Conservation (phyloP, 2,113 vertebrate species). For the Thunnus thynnus region DNA sequence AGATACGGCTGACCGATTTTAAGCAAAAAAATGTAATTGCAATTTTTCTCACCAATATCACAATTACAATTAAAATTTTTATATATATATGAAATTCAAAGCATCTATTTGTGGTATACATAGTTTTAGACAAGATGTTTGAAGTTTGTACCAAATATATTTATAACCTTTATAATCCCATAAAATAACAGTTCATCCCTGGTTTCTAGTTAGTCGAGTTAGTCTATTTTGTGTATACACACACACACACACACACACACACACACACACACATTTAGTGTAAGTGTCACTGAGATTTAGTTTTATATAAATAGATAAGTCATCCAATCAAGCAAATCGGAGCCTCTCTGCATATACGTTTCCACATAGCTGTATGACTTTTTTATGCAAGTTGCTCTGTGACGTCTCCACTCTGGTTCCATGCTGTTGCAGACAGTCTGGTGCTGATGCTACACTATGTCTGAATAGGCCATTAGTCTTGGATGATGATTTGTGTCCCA, state of each 20-base stretch:
- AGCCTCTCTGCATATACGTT: slow-evolving; percentile 22
- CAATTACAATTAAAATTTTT: too few relatives aligned
- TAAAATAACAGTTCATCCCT: too few relatives aligned
- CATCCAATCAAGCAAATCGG: slow-evolving; percentile 12
- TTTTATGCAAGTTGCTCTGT: background rate
- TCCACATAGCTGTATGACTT: slow-evolving; percentile 14
- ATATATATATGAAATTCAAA: too few relatives aligned
- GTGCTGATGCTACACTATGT: slow-evolving; percentile 37
- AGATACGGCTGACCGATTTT: background rate
- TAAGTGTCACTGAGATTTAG: background rate
- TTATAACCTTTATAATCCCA: too few relatives aligned
- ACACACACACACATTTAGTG: too few relatives aligned
- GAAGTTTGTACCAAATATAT: too few relatives aligned
- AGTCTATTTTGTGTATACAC: background rate
- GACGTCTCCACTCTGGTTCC: background rate
- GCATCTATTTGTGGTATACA: too few relatives aligned
- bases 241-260: too few relatives aligned
- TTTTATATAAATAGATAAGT: slow-evolving; percentile 17
- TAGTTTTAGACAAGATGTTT: too few relatives aligned
- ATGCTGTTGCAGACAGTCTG: background rate
- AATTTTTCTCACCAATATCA: too few relatives aligned
- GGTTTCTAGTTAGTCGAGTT: too few relatives aligned
- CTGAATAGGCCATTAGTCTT: slow-evolving; percentile 52
- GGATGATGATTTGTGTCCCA: slow-evolving; percentile 70
- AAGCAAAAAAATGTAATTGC: too few relatives aligned